Evolutionary conservation across 2,113 vertebrate species (phyloP), one percentile per base, ranked within the genome.

Genomic region (Rallus limicola): DNA sequence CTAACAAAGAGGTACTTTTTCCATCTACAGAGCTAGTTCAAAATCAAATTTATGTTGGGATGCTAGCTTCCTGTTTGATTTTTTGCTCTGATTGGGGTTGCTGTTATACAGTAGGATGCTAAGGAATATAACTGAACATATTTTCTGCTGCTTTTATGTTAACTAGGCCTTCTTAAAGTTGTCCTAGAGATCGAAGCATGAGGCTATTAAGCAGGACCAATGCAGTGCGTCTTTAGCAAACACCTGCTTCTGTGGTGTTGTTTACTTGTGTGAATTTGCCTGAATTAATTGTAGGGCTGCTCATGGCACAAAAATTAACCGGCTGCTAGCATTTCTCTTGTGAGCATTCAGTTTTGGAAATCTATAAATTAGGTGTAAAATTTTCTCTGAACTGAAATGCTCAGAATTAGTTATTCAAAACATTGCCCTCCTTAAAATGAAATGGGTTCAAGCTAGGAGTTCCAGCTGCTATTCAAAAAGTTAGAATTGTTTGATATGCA

Each of bases 261-360:
- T 46, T 95, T 88, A 82, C 13, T 1, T 70, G 46, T 82, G n/a
- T 86, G 46, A 96, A 93, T 95, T 93, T 94, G 58, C 69, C 23
- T 95, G 90, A 95, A 92, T 82, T 95, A 92, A 96, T 90, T 95
- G 34, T 33, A 94, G 63, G 62, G 34, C 36, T 88, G 26, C 6
- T 88, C 71, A 65, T 84, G 26, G 31, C 60, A 92, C 69, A 84
- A 93, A 95, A 96, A 92, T 80, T 84, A 94, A 79, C 42, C 0
- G 16, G 5, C 85, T 95, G 79, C 20, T 63, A 90, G 23, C 23
- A 60, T 82, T 82, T 81, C 62, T 72, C 24, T 70, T 90, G 44
- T 63, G 85, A 82, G 11, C 33, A 79, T 84, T 23, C 60, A 42
- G 44, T 77, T 92, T 92, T 48, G 88, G 64, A 92, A 84, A 88